A percentile compares a stretch with the other conserved stretches of the same genome.
Evolutionary conservation across 2,113 vertebrate genomes (phyloP).

Genomic region (Eidolon helvum): DNA sequence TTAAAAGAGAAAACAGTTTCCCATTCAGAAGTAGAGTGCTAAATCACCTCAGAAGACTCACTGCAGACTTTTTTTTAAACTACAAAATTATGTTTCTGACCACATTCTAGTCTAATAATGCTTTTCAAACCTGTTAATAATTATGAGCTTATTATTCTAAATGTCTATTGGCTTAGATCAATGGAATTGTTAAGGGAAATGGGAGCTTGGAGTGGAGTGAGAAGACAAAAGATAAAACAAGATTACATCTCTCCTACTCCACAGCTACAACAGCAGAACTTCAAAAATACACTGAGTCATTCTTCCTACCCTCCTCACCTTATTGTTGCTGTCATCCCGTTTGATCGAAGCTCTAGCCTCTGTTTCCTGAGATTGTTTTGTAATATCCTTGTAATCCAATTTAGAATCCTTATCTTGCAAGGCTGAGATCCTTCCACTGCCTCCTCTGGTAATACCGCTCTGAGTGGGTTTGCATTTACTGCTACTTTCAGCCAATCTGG

Average conservation of each 20-base stretch:
- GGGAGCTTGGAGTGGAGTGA: conserved; percentile 38
- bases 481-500: conserved; percentile 62
- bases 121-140: conserved; percentile 54
- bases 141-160: not conserved
- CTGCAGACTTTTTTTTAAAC: conserved; percentile 43
- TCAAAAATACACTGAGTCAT: conserved; percentile 41
- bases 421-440: conserved; percentile 71
- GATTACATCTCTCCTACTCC: conserved; percentile 33
- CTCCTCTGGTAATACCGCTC: conserved; percentile 63
- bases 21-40: conserved; percentile 18
- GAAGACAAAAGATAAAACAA: not conserved
- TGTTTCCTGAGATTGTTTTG: conserved; percentile 80
- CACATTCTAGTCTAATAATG: conserved; percentile 15
- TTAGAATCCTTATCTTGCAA: conserved; percentile 79
- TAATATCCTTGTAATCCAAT: conserved; percentile 73
- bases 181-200: conserved; percentile 1
- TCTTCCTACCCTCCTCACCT: conserved; percentile 82
- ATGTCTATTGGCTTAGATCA: conserved; percentile 33
- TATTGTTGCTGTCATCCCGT: conserved; percentile 74
- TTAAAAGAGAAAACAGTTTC: conserved; percentile 42
- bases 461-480: conserved; percentile 58
- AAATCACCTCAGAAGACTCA: conserved; percentile 40
- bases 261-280: conserved; percentile 60
- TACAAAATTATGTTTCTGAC: conserved; percentile 29
- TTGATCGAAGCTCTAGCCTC: conserved; percentile 70